Evolutionary conservation across 1,140 invertebrate species (phyloP).

Genomic region (Oscheius sp.): DNA sequence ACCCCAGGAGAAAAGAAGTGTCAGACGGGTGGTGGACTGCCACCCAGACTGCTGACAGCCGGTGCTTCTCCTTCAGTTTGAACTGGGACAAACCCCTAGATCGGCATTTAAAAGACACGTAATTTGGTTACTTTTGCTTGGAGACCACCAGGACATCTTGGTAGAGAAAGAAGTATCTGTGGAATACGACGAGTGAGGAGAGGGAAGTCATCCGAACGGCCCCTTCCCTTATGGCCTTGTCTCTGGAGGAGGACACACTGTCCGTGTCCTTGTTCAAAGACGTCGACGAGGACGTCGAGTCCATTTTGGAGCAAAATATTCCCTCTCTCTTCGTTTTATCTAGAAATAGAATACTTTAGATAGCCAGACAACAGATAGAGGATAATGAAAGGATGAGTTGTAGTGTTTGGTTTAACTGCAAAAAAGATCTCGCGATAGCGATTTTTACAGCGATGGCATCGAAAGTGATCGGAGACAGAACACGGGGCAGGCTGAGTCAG

Average conservation of each 20-base stretch:
- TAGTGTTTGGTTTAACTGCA: too few relatives aligned
- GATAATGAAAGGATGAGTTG: not conserved
- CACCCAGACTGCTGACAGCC: constrained; percentile 64
- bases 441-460: too few relatives aligned
- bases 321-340: too few relatives aligned
- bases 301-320: not conserved
- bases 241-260: not conserved
- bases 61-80: constrained; percentile 64
- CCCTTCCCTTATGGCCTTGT: constrained; percentile 39
- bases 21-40: constrained; percentile 61
- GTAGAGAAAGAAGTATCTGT: constrained; percentile 65
- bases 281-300: constrained; percentile 1
- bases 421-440: too few relatives aligned
- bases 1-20: constrained; percentile 64
- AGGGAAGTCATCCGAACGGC: constrained; percentile 54
- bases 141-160: constrained; percentile 64
- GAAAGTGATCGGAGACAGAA: too few relatives aligned
- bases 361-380: too few relatives aligned
- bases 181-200: constrained; percentile 54
- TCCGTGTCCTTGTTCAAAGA: not conserved
- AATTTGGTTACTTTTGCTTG: constrained; percentile 64
- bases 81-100: constrained; percentile 56
- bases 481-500: too few relatives aligned
- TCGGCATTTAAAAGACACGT: not conserved
- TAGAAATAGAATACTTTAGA: too few relatives aligned